Evolutionary conservation across 2,113 vertebrate genomes (phyloP), one percentile per base, ranked within the genome.

Genomic region (Antigone vipio): DNA sequence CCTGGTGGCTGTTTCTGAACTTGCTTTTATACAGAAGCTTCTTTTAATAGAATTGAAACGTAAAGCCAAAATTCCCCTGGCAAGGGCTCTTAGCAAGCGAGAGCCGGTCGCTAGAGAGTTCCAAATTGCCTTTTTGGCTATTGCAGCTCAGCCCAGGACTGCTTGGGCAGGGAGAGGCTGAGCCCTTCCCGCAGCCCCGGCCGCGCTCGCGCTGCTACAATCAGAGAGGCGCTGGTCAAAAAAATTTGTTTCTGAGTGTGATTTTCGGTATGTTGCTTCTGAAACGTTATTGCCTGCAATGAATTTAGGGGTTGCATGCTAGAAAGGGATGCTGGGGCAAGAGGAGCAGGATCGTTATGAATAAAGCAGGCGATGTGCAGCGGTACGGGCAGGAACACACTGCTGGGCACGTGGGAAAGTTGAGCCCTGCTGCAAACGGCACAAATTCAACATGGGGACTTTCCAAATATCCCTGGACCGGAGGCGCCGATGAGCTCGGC

Each of bases 301-400:
- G 80, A 8, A 13, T 34, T 24, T 6, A 21, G 50, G 9, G 5
- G 3, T 9, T 7, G 16, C 3, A 0, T 2, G 16, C 35, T 12
- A 20, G n/a, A 8, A 10, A 21, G 47, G 16, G 71, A 12, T 24
- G 77, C 49, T 27, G 44, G 24, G 5, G 9, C 3, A 2, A 12
- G 67, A 60, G 66, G 59, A 55, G 80, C 9, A 1, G 74, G 53
- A 2, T 7, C 0, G 5, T 12, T 17, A 1, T 16, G 14, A 8
- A 12, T 4, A 7, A 62, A 17, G 5, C 8, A 3, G 2, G 4
- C 3, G 8, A 13, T 3, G 42, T 2, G 22, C 15, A 2, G 76
- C 0, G 40, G 49, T 5, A 12, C 30, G 9, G 52, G 53, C 29
- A 8, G 89, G 58, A 64, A 21, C 45, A 62, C 5, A 0, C 5